These are phyloP conservation scores for Bufo gargarizans DNA, from an alignment of 2,113 vertebrate species.

Conservation along the genomic window DNA sequence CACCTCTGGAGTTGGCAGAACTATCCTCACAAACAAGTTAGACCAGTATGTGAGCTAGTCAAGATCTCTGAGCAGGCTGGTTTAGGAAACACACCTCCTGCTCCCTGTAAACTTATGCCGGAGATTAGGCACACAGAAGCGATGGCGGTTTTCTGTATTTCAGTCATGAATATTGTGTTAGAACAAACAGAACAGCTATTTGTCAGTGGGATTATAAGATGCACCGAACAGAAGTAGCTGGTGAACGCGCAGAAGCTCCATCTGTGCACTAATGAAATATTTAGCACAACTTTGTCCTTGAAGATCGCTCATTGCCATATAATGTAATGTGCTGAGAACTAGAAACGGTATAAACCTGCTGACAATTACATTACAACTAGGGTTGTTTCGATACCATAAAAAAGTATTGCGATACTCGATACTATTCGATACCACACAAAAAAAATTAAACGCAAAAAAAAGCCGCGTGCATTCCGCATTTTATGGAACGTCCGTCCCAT, in stretches of 20 bases:
- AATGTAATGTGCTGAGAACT: not conserved
- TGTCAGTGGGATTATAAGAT: not conserved
- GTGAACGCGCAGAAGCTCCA: not conserved
- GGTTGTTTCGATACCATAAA: too few species aligned
- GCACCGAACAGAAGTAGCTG: not conserved
- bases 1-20: not conserved
- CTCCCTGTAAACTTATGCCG: not conserved
- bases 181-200: not conserved
- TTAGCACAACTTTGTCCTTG: not conserved
- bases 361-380: too few species aligned
- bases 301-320: not conserved
- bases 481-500: too few species aligned
- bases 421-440: too few species aligned
- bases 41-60: not conserved
- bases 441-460: too few species aligned
- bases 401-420: too few species aligned
- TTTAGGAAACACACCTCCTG: not conserved
- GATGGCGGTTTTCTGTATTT: not conserved
- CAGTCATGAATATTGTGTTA: not conserved
- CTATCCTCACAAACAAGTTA: not conserved
- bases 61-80: not conserved
- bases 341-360: not conserved
- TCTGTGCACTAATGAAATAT: constrained; percentile 22
- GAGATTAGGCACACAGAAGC: not conserved
- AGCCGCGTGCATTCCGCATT: too few species aligned